Conservation (phyloP, 2,113 vertebrate species). For the Promerops cafer region DNA sequence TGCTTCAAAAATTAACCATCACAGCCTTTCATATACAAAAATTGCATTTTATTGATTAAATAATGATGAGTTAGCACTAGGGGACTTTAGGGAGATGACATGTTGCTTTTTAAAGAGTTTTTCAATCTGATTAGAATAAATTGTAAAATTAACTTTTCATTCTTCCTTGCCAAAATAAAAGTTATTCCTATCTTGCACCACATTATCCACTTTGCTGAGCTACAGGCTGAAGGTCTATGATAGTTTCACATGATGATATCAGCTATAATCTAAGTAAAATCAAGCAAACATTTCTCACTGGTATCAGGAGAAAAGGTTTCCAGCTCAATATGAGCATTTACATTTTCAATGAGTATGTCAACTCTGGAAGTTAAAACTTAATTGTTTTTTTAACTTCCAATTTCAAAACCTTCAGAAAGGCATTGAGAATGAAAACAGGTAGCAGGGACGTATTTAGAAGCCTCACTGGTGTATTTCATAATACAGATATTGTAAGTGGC, state of each 20-base stretch:
- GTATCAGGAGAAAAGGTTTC: neutral
- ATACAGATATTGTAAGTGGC: neutral
- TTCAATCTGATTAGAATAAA: neutral
- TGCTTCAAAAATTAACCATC: neutral
- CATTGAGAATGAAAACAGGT: neutral
- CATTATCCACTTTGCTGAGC: neutral
- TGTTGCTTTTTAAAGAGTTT: neutral
- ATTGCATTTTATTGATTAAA: neutral
- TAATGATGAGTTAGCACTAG: neutral
- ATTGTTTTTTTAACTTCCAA: neutral
- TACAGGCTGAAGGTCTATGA: neutral
- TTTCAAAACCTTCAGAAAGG: neutral
- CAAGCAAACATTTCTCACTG: neutral
- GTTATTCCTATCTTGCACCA: neutral
- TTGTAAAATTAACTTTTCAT: neutral
- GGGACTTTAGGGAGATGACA: neutral
- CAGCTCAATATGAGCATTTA: neutral
- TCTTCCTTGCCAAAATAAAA: neutral
- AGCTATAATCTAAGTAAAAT: neutral
- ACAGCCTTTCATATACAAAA: neutral
- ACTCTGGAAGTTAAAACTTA: neutral
- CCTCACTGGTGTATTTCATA: neutral
- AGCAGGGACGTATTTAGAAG: neutral
- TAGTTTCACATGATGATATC: neutral
- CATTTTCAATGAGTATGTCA: neutral